A percentile compares a stretch with the other conserved stretches of the same genome.
These are phyloP conservation scores for Chelonus insularis DNA, from an alignment of 1,140 invertebrate genomes.

Conservation along the genomic window DNA sequence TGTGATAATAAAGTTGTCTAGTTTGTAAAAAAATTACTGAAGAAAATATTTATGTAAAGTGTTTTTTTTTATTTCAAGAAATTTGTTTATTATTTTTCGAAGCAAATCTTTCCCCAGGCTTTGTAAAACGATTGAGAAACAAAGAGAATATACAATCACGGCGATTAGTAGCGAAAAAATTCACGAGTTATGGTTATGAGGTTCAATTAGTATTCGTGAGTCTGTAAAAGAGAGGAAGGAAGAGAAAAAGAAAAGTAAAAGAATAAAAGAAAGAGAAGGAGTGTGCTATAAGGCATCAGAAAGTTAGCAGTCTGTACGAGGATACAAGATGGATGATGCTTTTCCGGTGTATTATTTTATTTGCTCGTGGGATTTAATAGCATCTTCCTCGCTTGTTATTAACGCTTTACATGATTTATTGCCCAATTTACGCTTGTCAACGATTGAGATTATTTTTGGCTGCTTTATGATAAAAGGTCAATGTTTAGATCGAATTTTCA, in stretches of 20 bases:
- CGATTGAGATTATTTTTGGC: background rate
- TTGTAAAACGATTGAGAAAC: background rate
- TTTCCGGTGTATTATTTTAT: conserved; percentile 13
- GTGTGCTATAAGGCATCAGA: background rate
- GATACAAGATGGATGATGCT: conserved; percentile 6
- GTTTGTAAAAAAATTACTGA: too few species aligned
- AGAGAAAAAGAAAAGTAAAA: background rate
- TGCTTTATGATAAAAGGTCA: background rate
- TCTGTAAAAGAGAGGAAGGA: conserved; percentile 6
- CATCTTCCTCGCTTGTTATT: conserved; percentile 5
- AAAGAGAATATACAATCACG: conserved; percentile 12
- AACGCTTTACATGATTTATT: conserved; percentile 3
- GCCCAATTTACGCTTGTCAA: conserved; percentile 4
- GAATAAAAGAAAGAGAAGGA: background rate
- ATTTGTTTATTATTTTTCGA: too few species aligned
- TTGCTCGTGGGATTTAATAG: conserved; percentile 7
- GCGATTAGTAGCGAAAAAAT: conserved; percentile 15
- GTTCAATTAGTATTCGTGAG: conserved; percentile 21
- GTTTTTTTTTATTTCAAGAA: too few species aligned
- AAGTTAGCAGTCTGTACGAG: background rate
- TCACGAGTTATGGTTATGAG: conserved; percentile 15
- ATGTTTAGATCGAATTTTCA: background rate
- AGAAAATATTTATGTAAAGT: too few species aligned
- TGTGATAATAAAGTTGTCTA: too few species aligned
- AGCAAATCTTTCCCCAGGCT: too few species aligned